Conservation (phyloP, 2,113 vertebrate genomes). For the Callocephalon fimbriatum region DNA sequence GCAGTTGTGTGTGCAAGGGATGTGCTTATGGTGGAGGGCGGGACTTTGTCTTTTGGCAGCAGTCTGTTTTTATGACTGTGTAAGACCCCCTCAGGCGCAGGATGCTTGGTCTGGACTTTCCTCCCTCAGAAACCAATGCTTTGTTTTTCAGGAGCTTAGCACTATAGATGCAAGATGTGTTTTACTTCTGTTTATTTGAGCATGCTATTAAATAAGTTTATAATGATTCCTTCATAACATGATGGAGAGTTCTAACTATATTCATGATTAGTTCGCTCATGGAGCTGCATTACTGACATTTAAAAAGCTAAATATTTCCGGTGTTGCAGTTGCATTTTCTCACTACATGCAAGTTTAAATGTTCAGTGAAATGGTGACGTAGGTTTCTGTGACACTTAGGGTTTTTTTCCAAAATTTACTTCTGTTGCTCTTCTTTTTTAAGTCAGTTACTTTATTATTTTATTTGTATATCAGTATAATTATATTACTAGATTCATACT, state of each 20-base stretch:
- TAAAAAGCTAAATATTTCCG: not conserved
- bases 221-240: not conserved
- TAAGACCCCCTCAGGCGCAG: not conserved
- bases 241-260: not conserved
- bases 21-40: not conserved
- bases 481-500: not conserved
- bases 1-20: not conserved
- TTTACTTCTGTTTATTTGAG: not conserved
- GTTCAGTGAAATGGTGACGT: not conserved
- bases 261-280: not conserved
- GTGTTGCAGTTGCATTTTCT: not conserved
- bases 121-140: not conserved
- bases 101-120: not conserved
- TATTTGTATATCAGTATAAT: not conserved
- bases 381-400: not conserved
- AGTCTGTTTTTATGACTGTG: not conserved
- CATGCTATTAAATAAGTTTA: not conserved
- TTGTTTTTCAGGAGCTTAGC: not conserved
- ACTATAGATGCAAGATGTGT: not conserved
- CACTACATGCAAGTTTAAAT: not conserved
- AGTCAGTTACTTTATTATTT: not conserved
- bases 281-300: not conserved
- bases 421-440: not conserved
- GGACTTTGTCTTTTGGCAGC: not conserved
- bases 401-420: not conserved